Base-by-base conservation (phyloP, 2,113 vertebrate genomes). In the Acrocephalus kingi region DNA sequence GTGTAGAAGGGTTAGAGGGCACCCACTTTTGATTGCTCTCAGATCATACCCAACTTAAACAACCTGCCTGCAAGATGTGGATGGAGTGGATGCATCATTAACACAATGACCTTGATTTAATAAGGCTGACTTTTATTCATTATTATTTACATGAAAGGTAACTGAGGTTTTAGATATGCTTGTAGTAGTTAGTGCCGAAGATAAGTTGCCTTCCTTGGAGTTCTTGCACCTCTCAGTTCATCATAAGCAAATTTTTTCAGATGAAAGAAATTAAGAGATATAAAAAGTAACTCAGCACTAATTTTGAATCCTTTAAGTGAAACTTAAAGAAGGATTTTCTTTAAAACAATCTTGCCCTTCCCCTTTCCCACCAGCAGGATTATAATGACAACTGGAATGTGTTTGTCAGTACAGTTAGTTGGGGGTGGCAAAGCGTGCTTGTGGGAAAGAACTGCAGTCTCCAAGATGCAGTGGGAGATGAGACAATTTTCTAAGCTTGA, bases 341-440 rank as follows among this genome's bases (percentile, higher is more conserved):
- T 76, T 61, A 73, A 83, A 76, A 81, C 21, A 19, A 5, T 43
- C 30, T 5, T 15, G 16, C 3, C 2, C 1, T 3, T 23, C 13
- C 16, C 14, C 24, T n/a, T 43, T 55, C 56, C 30, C 46, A 66
- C 31, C 69, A 66, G 52, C 74, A 75, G 87, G 83, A 93, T 90
- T 90, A 72, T 46, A 52, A 59, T 77, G 79, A 77, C 66, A 76
- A 87, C 49, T 87, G 84, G 86, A 94, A 91, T 94, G 90, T 78
- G 37, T 82, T 55, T 89, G 63, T 82, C 58, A 64, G 39, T 51
- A 30, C 71, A 61, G 46, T 71, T 35, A 18, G 33, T 4, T 58
- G 30, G 69, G 54, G 31, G 41, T 56, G 71, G 62, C 27, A 84
- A 54, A 77, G 48, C 37, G 27, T 63, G 52, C n/a, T 67, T 92